A percentile compares a stretch with the other conserved stretches of the same genome.
Evolutionary conservation across 2,888 invertebrate genomes (phyloP).

Genomic region (Phortica okadai): DNA sequence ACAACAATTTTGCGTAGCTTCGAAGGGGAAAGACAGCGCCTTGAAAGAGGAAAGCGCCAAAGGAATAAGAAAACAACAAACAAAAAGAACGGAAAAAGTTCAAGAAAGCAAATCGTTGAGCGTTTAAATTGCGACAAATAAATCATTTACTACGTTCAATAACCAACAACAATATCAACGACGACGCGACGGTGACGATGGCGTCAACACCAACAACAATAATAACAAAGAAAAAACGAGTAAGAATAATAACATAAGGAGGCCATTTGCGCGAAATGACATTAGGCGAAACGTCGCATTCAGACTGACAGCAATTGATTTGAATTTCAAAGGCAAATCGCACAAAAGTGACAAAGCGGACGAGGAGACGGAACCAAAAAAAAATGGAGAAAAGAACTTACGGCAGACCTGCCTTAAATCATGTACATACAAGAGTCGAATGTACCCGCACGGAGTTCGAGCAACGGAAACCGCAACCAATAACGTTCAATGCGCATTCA

Average conservation of each 20-base stretch:
- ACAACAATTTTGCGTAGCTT: background rate
- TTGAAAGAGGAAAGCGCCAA: background rate
- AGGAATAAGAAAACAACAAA: background rate
- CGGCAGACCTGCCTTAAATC: background rate
- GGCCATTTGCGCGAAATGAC: conserved; percentile 67
- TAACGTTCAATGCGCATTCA: conserved; percentile 50
- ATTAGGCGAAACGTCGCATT: conserved; percentile 44
- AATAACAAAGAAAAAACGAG: conserved; percentile 2
- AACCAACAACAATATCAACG: conserved; percentile 66
- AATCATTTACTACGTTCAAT: conserved; percentile 62
- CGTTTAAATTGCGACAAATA: conserved; percentile 71
- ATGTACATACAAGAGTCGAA: background rate
- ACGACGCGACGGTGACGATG: conserved; percentile 25
- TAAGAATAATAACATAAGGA: conserved; percentile 22
- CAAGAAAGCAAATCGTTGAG: conserved; percentile 63
- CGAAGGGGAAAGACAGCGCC: background rate
- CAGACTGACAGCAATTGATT: conserved; percentile 65
- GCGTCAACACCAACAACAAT: background rate
- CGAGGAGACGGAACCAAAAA: background rate
- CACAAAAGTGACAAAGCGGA: background rate
- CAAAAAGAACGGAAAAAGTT: conserved; percentile 10
- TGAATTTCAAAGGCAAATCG: conserved; percentile 63
- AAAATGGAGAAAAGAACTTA: background rate
- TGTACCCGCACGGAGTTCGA: background rate
- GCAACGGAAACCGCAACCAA: conserved; percentile 43